phyloP scores from a whole-genome alignment of 2,113 vertebrate species.

The Semicossyphus pulcher region DNA sequence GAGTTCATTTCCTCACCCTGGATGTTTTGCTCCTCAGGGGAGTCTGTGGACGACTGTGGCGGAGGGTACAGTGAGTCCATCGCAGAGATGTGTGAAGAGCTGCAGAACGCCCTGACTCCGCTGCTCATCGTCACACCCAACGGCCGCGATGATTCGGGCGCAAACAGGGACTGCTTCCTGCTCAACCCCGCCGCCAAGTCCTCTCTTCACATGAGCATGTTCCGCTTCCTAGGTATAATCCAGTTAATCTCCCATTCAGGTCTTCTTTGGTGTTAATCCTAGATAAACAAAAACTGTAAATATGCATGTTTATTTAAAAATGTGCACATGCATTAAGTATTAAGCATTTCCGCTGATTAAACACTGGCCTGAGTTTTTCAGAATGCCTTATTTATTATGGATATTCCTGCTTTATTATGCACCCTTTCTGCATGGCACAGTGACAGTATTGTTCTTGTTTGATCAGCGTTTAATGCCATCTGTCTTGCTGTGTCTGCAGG shows the following conservation, averaged over 20 bases:
- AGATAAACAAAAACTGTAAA: conserved; percentile 44
- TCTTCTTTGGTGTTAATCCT: conserved; percentile 41
- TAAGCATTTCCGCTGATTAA: conserved; percentile 44
- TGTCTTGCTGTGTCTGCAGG: conserved; percentile 80
- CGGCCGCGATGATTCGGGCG: conserved; percentile 96
- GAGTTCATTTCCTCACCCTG: neutral
- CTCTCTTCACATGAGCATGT: conserved; percentile 96
- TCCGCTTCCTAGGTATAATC: conserved; percentile 94
- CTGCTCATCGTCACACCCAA: conserved; percentile 98
- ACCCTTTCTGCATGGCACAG: neutral
- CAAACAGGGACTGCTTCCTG: conserved; percentile 97
- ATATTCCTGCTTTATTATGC: neutral
- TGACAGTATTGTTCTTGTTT: conserved; percentile 6
- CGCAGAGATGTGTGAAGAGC: conserved; percentile 98
- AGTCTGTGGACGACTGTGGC: conserved; percentile 98
- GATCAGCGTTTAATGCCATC: conserved; percentile 16
- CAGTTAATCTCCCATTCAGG: conserved; percentile 49
- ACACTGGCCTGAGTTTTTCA: conserved; percentile 1
- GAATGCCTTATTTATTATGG: neutral
- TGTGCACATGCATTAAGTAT: neutral
- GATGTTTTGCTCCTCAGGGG: conserved; percentile 81
- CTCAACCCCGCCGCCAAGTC: conserved; percentile 94
- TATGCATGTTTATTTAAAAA: conserved; percentile 25
- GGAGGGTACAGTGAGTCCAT: conserved; percentile 99
- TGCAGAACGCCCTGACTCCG: conserved; percentile 97